A percentile compares a stretch with the other conserved stretches of the same genome.
phyloP scores from a whole-genome alignment of 2,113 vertebrate genomes.

The Mola mola region DNA sequence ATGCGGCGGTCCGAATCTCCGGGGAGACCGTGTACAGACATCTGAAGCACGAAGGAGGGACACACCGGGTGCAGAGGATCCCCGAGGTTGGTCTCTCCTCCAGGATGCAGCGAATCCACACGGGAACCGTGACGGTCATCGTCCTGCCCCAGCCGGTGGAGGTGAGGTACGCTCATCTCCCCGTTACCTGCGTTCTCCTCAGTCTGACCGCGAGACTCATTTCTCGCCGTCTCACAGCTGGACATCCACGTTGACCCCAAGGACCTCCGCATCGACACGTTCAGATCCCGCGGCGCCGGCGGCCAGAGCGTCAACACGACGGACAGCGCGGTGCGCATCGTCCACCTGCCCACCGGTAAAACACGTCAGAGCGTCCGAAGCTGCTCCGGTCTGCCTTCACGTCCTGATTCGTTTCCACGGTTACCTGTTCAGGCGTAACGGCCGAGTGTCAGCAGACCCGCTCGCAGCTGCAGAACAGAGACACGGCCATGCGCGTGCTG shows the following conservation, averaged over 20 bases:
- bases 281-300: slow-evolving; percentile 90
- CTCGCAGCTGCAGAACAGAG: slow-evolving; percentile 91
- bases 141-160: slow-evolving; percentile 89
- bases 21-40: slow-evolving; percentile 87
- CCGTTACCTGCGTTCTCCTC: neutral
- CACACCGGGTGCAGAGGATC: slow-evolving; percentile 93
- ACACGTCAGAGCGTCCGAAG: neutral
- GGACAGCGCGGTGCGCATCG: slow-evolving; percentile 91
- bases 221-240: slow-evolving; percentile 84
- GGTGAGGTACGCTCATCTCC: slow-evolving; percentile 71
- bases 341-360: slow-evolving; percentile 93
- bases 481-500: slow-evolving; percentile 86
- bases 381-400: neutral
- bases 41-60: slow-evolving; percentile 93
- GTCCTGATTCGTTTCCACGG: neutral
- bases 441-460: slow-evolving; percentile 94
- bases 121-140: slow-evolving; percentile 93
- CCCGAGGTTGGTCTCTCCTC: slow-evolving; percentile 92
- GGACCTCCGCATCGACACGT: slow-evolving; percentile 92
- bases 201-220: no score
- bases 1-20: slow-evolving; percentile 88
- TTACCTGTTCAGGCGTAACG: slow-evolving; percentile 75
- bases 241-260: slow-evolving; percentile 87
- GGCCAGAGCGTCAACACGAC: slow-evolving; percentile 96
- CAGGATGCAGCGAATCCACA: slow-evolving; percentile 97